These are phyloP conservation scores for Pica pica DNA, from an alignment of 2,113 vertebrate species.

Conservation along the genomic window DNA sequence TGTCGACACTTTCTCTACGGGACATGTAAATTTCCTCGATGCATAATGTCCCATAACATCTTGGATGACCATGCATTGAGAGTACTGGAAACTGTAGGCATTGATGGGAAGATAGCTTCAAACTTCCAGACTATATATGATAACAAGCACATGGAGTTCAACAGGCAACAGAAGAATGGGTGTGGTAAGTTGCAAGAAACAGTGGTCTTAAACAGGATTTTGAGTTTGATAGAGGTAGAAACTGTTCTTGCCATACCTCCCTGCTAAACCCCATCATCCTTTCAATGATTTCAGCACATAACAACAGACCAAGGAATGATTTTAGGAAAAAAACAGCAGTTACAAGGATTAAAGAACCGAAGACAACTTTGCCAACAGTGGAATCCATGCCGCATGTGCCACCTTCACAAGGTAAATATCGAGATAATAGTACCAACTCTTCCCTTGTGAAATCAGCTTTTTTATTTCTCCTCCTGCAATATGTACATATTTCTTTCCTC, in stretches of 20 bases:
- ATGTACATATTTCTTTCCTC: neutral
- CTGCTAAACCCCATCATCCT: neutral
- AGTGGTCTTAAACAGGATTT: neutral
- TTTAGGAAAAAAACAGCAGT: fast-evolving
- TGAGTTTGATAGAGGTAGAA: neutral
- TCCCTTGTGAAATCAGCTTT: neutral
- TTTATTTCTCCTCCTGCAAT: neutral
- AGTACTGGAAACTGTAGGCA: conserved; percentile 42
- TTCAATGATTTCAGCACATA: neutral
- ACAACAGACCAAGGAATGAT: neutral
- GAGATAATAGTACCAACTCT: neutral
- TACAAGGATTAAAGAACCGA: fast-evolving
- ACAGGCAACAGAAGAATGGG: neutral
- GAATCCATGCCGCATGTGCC: too few species aligned
- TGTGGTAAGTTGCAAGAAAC: conserved; percentile 35
- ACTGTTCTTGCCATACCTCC: neutral
- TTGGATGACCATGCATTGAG: neutral
- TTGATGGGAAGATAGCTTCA: neutral
- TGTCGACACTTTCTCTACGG: conserved; percentile 71
- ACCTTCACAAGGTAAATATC: neutral
- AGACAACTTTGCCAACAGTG: neutral
- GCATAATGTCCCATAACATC: conserved; percentile 69
- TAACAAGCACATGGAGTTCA: conserved; percentile 37
- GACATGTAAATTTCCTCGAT: conserved; percentile 53
- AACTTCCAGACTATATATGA: conserved; percentile 69